Conservation (phyloP, 2,888 invertebrate species). For the Caenorhabditis wallacei region DNA sequence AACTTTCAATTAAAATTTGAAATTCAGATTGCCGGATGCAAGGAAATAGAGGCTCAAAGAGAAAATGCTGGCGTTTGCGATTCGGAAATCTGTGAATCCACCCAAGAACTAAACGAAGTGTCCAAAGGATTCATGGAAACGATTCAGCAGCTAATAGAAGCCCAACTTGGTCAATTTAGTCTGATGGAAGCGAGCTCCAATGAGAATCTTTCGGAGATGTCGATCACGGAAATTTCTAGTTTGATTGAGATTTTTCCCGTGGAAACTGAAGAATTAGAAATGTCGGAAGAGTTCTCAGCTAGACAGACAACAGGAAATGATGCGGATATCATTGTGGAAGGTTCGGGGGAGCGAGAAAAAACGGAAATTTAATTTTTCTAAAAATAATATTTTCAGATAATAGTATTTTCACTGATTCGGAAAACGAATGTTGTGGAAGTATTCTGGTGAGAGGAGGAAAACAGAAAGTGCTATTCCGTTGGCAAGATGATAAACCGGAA, state of each 20-base stretch:
- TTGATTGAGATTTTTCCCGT: constrained; percentile 1
- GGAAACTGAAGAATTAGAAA: background rate
- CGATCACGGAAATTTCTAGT: constrained; percentile 5
- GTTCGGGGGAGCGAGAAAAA: background rate
- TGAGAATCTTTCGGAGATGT: constrained; percentile 38
- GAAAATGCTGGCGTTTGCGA: background rate
- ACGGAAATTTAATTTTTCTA: background rate
- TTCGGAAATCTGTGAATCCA: background rate
- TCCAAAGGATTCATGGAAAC: background rate
- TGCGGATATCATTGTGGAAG: constrained; percentile 56
- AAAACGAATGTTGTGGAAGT: constrained; percentile 40
- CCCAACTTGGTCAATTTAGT: background rate
- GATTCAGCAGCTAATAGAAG: constrained; percentile 10
- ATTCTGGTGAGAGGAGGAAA: constrained; percentile 21
- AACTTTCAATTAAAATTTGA: background rate
- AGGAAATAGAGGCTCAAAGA: background rate
- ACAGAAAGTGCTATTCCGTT: constrained; percentile 59
- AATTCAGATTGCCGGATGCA: constrained; percentile 16
- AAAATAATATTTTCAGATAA: constrained; percentile 26
- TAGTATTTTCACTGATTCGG: constrained; percentile 31
- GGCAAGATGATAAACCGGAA: constrained; percentile 40
- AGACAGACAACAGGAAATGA: constrained; percentile 5
- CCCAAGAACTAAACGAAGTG: background rate
- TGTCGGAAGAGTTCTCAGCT: background rate
- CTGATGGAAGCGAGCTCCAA: background rate